These are phyloP conservation scores for Tethea ocularis DNA, from an alignment of 2,888 invertebrate genomes.

Conservation along the genomic window DNA sequence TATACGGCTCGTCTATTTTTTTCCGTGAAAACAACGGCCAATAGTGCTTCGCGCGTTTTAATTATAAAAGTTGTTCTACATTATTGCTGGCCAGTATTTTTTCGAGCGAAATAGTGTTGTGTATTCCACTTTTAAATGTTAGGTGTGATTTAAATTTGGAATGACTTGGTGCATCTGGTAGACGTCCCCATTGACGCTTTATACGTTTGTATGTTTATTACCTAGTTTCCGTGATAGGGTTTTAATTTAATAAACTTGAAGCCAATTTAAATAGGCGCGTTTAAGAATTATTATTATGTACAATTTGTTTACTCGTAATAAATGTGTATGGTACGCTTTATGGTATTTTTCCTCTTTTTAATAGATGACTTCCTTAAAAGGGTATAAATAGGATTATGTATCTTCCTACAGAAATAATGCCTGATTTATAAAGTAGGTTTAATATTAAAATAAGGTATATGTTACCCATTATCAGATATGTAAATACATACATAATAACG, in stretches of 20 bases:
- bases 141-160: constrained; percentile 53
- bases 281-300: not conserved
- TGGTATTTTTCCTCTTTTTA: not conserved
- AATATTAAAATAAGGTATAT: not conserved
- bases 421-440: not conserved
- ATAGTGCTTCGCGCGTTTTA: constrained; percentile 73
- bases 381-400: not conserved
- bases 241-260: constrained; percentile 22
- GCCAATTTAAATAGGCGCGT: not conserved
- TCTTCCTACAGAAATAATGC: not conserved
- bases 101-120: constrained; percentile 9
- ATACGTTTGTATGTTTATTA: constrained; percentile 40
- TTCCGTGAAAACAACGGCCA: constrained; percentile 73
- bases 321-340: not conserved
- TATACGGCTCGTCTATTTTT: constrained; percentile 70
- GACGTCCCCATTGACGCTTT: constrained; percentile 22
- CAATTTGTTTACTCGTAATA: not conserved
- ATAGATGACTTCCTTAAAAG: not conserved
- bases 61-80: constrained; percentile 71
- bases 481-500: not conserved
- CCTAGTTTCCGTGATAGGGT: constrained; percentile 33
- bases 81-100: constrained; percentile 39
- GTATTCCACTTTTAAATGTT: constrained; percentile 37
- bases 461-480: not conserved
- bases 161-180: constrained; percentile 27